Evolutionary conservation across 2,797 vertebrate species (phyloP), one percentile per base, ranked within the genome.

Genomic region (Tamandua tetradactyla): DNA sequence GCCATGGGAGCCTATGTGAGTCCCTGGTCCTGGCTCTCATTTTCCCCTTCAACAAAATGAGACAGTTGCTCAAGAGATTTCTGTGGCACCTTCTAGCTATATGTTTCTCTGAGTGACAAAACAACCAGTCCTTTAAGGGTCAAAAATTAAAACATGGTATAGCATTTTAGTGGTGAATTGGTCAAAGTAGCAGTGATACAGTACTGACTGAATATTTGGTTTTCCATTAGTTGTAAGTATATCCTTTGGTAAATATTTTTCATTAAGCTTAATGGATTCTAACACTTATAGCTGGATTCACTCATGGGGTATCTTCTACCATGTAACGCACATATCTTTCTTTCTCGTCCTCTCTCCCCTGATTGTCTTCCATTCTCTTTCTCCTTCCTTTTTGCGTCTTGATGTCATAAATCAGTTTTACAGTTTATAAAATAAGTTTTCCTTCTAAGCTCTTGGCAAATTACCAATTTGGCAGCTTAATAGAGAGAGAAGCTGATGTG

Each of bases 41-140:
- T 32, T 75, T 87, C 8, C 25, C 93, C 35, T 69, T 82, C 72
- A 55, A 78, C 42, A 88, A 94, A 89, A 87, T 20, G 14, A 91
- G 18, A 81, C 8, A 11, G 25, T 25, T 92, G 22, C 3, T 15
- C 52, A 22, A 32, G 30, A 85, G 32, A 35, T 76, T 78, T 72
- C 22, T 55, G 8, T 80, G 12, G 8, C 75, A 1, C 13, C 14
- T 74, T 52, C n/a, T 15, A 69, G 35, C n/a, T 59, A 11, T 71
- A 12, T 20, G 47, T n/a, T 49, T 81, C 32, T 22, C 44, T 42
- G 17, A 66, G 20, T 13, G 71, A 30, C 32, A 79, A 62, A 92
- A 68, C 17, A 71, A 72, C 1, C 12, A 61, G 30, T 52, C 20
- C 5, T 59, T 32, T 82, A 81, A 93, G 47, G n/a, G 47, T 25